These are phyloP conservation scores for Stegodyphus mimosarum DNA, from an alignment of 1,140 invertebrate species.

Conservation along the genomic window DNA sequence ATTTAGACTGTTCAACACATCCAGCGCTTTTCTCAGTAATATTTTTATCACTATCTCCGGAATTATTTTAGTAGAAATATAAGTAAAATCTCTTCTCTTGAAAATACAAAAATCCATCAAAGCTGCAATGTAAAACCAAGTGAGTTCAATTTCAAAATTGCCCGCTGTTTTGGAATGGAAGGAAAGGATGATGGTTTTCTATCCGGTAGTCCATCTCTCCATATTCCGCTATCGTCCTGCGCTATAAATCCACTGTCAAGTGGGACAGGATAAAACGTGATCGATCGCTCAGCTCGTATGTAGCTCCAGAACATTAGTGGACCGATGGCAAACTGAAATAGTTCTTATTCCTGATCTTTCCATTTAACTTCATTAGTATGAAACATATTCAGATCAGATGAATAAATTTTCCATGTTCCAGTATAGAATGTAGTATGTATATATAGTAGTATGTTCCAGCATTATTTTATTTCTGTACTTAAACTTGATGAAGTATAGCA, in stretches of 20 bases:
- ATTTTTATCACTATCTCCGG: too few relatives aligned
- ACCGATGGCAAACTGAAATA: slow-evolving; percentile 27
- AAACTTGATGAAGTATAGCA: too few relatives aligned
- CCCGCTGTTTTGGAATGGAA: slow-evolving; percentile 1
- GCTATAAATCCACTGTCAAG: slow-evolving; percentile 53
- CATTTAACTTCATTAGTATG: too few relatives aligned
- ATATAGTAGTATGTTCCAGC: too few relatives aligned
- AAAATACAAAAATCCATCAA: slow-evolving; percentile 31
- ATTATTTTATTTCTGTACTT: too few relatives aligned
- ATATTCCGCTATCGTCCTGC: slow-evolving; percentile 1
- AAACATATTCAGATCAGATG: too few relatives aligned
- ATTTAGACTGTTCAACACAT: too few relatives aligned
- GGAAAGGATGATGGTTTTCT: slow-evolving; percentile 5
- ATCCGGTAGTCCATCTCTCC: slow-evolving; percentile 24
- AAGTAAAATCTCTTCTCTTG: too few relatives aligned
- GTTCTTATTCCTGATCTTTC: not conserved
- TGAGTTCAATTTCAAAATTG: slow-evolving; percentile 43
- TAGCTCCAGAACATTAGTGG: slow-evolving; percentile 26
- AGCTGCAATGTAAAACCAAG: slow-evolving; percentile 4
- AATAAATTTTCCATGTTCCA: too few relatives aligned
- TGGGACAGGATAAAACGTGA: slow-evolving; percentile 40
- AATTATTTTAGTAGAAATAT: too few relatives aligned
- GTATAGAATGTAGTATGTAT: too few relatives aligned
- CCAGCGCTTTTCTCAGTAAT: too few relatives aligned
- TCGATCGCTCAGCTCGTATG: slow-evolving; percentile 2